phyloP scores from a whole-genome alignment of 2,888 invertebrate genomes.

The Encarsia formosa region DNA sequence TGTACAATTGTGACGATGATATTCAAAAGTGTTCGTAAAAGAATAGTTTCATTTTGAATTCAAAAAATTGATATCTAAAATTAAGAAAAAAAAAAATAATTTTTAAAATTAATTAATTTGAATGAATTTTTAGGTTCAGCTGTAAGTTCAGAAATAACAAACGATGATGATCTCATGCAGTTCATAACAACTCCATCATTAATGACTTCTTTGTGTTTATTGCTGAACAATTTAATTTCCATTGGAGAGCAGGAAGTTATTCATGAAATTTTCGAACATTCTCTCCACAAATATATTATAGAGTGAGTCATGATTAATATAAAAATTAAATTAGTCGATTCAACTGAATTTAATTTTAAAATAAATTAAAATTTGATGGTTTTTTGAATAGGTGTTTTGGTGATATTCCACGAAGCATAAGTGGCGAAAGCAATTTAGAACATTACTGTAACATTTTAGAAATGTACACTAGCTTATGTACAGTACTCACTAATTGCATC shows the following conservation, averaged over 20 bases:
- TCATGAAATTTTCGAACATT: conserved; percentile 50
- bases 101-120: conserved; percentile 2
- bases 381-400: conserved; percentile 47
- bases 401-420: conserved; percentile 44
- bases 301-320: no score
- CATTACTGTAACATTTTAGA: conserved; percentile 53
- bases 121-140: conserved; percentile 31
- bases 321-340: no score
- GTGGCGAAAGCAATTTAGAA: conserved; percentile 46
- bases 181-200: conserved; percentile 52
- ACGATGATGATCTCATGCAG: conserved; percentile 34
- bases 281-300: conserved; percentile 53
- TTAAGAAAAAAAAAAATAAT: conserved; percentile 5
- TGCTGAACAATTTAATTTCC: conserved; percentile 52
- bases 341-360: no score
- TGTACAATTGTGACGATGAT: conserved; percentile 42
- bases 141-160: conserved; percentile 34
- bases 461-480: conserved; percentile 54
- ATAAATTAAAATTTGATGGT: conserved; percentile 9
- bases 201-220: conserved; percentile 49
- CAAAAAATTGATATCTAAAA: no score
- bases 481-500: conserved; percentile 50
- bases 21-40: conserved; percentile 35
- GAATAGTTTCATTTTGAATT: no score
- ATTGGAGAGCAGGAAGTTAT: conserved; percentile 49